Conservation (phyloP, 2,113 vertebrate species). For the Scophthalmus maximus region DNA sequence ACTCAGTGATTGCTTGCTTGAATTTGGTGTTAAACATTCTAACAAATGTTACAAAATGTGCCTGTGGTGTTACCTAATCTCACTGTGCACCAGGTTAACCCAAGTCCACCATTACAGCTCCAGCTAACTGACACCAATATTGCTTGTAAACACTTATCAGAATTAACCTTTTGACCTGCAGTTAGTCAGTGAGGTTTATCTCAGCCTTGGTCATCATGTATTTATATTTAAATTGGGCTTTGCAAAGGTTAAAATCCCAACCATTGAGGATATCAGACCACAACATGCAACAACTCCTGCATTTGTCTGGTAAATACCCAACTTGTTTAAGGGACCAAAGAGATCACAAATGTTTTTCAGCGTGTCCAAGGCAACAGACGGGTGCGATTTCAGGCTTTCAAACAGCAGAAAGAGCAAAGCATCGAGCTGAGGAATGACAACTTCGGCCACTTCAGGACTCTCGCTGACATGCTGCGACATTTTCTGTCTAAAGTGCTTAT, state of each 20-base stretch:
- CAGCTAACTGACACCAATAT: not conserved
- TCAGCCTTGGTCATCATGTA: constrained; percentile 53
- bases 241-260: constrained; percentile 87
- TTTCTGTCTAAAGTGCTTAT: constrained; percentile 61
- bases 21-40: not conserved
- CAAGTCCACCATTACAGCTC: not conserved
- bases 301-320: constrained; percentile 88
- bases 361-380: constrained; percentile 87
- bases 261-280: constrained; percentile 91
- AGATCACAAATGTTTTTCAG: constrained; percentile 94
- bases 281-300: constrained; percentile 88
- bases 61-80: not conserved
- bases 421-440: constrained; percentile 78
- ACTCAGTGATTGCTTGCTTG: constrained; percentile 6
- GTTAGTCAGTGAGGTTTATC: not conserved
- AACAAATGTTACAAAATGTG: not conserved
- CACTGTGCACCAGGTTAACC: not conserved
- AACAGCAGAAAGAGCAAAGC: constrained; percentile 82
- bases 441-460: constrained; percentile 56
- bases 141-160: not conserved
- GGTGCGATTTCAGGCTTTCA: constrained; percentile 82
- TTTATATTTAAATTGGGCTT: constrained; percentile 88
- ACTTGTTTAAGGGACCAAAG: constrained; percentile 87
- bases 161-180: not conserved
- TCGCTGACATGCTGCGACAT: constrained; percentile 63